A percentile compares a stretch with the other conserved stretches of the same genome.
phyloP scores from a whole-genome alignment of 2,797 vertebrate genomes.

The Oryzias sinensis region DNA sequence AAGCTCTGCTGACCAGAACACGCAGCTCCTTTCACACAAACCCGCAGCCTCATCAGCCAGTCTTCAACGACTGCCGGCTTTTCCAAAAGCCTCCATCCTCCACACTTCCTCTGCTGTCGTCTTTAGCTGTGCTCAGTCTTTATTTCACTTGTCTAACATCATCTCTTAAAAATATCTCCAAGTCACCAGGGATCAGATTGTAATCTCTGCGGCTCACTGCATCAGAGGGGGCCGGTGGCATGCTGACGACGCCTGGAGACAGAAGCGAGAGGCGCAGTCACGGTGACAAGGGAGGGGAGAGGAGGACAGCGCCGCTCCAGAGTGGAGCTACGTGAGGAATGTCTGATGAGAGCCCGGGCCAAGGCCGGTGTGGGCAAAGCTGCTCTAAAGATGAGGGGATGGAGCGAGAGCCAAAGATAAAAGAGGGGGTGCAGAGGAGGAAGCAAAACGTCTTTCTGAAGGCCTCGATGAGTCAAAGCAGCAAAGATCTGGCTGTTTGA shows the following conservation, averaged over 20 bases:
- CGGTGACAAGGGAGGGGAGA: constrained; percentile 39
- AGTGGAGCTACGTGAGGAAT: constrained; percentile 61
- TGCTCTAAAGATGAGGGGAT: constrained; percentile 41
- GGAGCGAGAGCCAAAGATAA: background rate
- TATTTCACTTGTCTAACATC: constrained; percentile 75
- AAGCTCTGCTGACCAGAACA: constrained; percentile 42
- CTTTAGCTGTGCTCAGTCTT: constrained; percentile 38
- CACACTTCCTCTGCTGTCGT: constrained; percentile 31
- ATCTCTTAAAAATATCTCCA: constrained; percentile 76
- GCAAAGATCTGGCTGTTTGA: constrained; percentile 23
- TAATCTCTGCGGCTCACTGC: constrained; percentile 66
- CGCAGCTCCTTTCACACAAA: constrained; percentile 19
- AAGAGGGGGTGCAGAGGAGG: constrained; percentile 4
- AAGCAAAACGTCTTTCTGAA: constrained; percentile 25
- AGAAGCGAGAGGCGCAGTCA: constrained; percentile 59
- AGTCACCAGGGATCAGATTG: constrained; percentile 62
- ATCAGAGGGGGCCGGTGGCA: constrained; percentile 63
- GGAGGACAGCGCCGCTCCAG: constrained; percentile 53
- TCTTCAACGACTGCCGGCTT: constrained; percentile 3
- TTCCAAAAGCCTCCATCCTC: constrained; percentile 12
- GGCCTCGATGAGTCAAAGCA: constrained; percentile 36
- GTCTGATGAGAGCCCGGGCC: constrained; percentile 57
- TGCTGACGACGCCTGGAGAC: constrained; percentile 73
- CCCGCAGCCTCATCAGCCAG: constrained; percentile 5
- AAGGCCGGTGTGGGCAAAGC: constrained; percentile 39